Conservation (phyloP, 2,888 invertebrate genomes). For the Leptothorax acervorum region DNA sequence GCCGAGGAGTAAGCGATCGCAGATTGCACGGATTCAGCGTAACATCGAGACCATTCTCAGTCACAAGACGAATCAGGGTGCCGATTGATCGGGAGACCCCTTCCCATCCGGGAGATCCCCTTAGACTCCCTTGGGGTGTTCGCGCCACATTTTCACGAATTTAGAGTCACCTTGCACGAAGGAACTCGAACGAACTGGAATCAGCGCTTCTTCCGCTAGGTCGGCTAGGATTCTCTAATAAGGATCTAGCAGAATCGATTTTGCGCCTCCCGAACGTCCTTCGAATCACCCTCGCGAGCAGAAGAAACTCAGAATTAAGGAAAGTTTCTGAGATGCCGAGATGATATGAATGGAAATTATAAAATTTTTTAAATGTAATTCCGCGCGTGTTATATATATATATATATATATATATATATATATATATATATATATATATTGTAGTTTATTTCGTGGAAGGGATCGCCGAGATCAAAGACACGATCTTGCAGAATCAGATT, state of each 20-base stretch:
- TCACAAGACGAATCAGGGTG: slow-evolving; percentile 69
- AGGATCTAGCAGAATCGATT: not conserved
- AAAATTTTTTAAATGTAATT: slow-evolving; percentile 13
- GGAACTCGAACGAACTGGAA: not conserved
- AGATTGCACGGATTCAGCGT: slow-evolving; percentile 81
- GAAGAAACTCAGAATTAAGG: not conserved
- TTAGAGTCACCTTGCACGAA: not conserved
- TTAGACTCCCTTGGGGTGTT: not conserved
- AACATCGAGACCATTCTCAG: slow-evolving; percentile 82
- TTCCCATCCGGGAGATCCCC: not conserved
- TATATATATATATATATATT: not conserved
- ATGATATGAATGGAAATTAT: not conserved
- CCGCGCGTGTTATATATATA: not conserved
- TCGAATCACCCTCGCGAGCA: not conserved
- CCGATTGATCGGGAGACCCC: slow-evolving; percentile 11
- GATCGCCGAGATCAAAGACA: not conserved
- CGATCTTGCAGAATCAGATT: not conserved
- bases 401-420: not conserved
- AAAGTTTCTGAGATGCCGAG: not conserved
- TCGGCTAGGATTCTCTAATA: not conserved
- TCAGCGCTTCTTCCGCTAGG: not conserved
- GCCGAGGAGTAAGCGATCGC: slow-evolving; percentile 74
- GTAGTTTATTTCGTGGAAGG: not conserved
- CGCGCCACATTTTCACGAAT: slow-evolving; percentile 2
- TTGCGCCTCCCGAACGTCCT: not conserved